Percentiles rank a stretch among this genome's conserved stretches.
Conservation (phyloP, 2,113 vertebrate species). For the Ictalurus furcatus region DNA sequence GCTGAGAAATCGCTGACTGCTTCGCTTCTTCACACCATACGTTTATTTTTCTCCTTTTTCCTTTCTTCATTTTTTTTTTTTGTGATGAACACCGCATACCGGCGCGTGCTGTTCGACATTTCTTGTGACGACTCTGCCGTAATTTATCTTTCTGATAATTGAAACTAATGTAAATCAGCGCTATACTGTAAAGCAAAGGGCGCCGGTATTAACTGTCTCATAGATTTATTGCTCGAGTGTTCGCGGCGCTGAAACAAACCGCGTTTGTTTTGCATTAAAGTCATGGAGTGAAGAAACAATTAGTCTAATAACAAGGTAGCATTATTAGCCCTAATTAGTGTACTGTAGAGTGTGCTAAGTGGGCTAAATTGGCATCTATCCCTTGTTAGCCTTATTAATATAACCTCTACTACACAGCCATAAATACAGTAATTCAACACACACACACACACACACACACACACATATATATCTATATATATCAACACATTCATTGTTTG, state of each 20-base stretch:
- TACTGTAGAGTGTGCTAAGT: not conserved
- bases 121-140: constrained; percentile 13
- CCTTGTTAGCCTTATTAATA: not conserved
- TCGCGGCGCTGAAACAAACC: not conserved
- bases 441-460: not conserved
- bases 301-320: not conserved
- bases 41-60: constrained; percentile 33
- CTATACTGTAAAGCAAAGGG: not conserved
- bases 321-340: constrained; percentile 7
- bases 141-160: constrained; percentile 51
- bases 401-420: not conserved
- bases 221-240: not conserved
- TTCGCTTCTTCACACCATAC: constrained; percentile 48
- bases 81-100: constrained; percentile 4
- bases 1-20: constrained; percentile 62
- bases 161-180: constrained; percentile 46
- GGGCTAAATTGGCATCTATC: not conserved
- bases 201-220: not conserved
- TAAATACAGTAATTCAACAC: not conserved
- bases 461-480: no score
- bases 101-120: constrained; percentile 41
- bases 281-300: not conserved
- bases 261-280: not conserved
- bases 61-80: constrained; percentile 31
- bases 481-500: not conserved